These are phyloP conservation scores for Volucella inflata DNA, from an alignment of 2,888 invertebrate species.

Conservation along the genomic window DNA sequence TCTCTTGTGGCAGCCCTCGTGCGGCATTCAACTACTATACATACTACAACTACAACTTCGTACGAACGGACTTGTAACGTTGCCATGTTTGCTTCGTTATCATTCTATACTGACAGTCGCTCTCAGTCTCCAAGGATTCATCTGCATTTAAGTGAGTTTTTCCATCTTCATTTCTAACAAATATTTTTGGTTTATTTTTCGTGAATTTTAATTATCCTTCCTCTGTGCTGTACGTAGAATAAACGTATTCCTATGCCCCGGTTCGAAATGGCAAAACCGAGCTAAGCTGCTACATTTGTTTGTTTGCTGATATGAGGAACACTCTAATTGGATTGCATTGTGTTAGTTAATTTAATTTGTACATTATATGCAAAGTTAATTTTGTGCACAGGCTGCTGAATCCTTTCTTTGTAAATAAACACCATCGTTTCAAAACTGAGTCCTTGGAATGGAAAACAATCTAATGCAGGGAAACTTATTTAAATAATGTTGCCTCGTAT, in stretches of 20 bases:
- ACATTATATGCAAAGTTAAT: constrained; percentile 61
- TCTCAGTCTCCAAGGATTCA: constrained; percentile 42
- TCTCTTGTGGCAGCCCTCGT: constrained; percentile 5
- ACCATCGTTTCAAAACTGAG: not conserved
- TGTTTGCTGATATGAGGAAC: constrained; percentile 39
- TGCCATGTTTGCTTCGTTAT: constrained; percentile 16
- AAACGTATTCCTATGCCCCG: not conserved
- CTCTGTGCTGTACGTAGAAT: not conserved
- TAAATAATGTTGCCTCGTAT: no score
- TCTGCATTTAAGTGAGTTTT: constrained; percentile 36
- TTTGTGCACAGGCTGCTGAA: constrained; percentile 22
- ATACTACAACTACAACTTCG: no score
- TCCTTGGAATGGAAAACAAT: constrained; percentile 8
- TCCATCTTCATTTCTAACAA: constrained; percentile 7
- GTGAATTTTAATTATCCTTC: constrained; percentile 60
- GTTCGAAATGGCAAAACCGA: not conserved
- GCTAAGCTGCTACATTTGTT: constrained; percentile 25
- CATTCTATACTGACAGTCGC: not conserved
- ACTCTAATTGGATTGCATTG: constrained; percentile 68
- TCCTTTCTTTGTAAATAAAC: constrained; percentile 7
- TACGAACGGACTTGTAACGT: not conserved
- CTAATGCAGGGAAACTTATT: not conserved
- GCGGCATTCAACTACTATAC: not conserved
- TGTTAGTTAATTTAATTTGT: constrained; percentile 66
- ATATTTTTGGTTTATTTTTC: constrained; percentile 21